Base-by-base conservation (phyloP, 2,113 vertebrate genomes). In the Malurus alboscapulatus region DNA sequence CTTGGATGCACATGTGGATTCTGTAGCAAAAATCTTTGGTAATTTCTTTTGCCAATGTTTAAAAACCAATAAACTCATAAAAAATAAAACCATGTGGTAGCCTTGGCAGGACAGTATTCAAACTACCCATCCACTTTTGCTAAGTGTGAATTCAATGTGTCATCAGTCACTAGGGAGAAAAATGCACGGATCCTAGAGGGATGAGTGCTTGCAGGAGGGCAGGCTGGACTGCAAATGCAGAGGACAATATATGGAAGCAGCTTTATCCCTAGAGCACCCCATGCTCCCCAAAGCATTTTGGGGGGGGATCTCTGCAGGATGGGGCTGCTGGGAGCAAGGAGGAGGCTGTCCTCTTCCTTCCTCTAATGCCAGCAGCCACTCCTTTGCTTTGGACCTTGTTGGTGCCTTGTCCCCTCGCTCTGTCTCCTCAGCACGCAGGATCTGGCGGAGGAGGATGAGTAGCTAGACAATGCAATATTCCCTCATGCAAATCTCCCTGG, bases 391-490 rank as follows among this genome's bases (percentile, higher is more conserved):
- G 57, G 51, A 20, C 34, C 16, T 61, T 74, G 19, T 58, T n/a
- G 61, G 8, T 2, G 7, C 50, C n/a, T 83, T 36, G 20, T 62
- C 11, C 29, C 14, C 18, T 57, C 30, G 47, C 51, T 66, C 40
- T 38, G 5, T 54, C 62, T 69, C 47, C 42, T 83, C 0, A 1
- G 53, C 29, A 14, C 0, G 1, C 54, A 42, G 55, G n/a, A 32
- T 54, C 45, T 65, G 58, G 22, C 13, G 3, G 51, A 50, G 65
- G 44, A 68, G 34, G 51, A 57, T 0, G 8, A 69, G 47, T 30
- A 73, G 62, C 47, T 40, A 67, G 85, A 77, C 79, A 72, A 44
- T 55, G 51, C 9, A 19, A 12, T 74, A 50, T 54, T 91, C 62
- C 87, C 51, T 85, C 2, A 2, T 67, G 59, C 51, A 77, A 36